Evolutionary conservation across 1,140 invertebrate species (phyloP), one percentile per base, ranked within the genome.

Genomic region (Holotrichia oblita): DNA sequence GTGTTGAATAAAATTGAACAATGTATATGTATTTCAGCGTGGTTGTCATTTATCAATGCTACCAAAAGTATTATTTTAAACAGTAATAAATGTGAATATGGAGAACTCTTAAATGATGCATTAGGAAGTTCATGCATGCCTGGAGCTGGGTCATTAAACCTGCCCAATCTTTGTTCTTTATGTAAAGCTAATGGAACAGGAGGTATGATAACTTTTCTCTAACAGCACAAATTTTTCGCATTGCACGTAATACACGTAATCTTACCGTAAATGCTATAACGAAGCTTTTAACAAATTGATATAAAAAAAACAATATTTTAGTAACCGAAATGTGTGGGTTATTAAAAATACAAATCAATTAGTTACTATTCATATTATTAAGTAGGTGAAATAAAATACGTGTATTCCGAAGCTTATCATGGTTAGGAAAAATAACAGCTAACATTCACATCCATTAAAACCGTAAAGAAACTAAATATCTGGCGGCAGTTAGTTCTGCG

Each of bases 81-180:
- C 9, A 59, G 82, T 0, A 78, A 83, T 20, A 83, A 89, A 24
- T 93, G 92, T 81, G 88, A 92, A 81, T 91, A 91, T 83, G 87
- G 89, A 0, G 80, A 83, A 48, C 85, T 89, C 2, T 85, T 92
- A 0, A 88, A 89, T 0, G 87, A 90, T 34, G 91, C 92, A 83
- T 90, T 93, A 81, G 85, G 84, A 0, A 84, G 85, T 2, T 89
- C 91, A 2, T 93, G 92, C 83, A 88, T 89, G 0, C 91, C 92
- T 0, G 91, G 92, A 7, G 89, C 91, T 0, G 79, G 24, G 17
- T 24, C 61, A 2, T 17, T 44, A 44, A 20, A 44, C 9, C 20
- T 76, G 8, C 9, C n/a, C 8, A 76, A 24, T 55, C 12, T 41
- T 22, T 24, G 74, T 3, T 12, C 42, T 10, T 10, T 76, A 6